phyloP scores from a whole-genome alignment of 2,888 invertebrate species.

The Drosophila cracens region DNA sequence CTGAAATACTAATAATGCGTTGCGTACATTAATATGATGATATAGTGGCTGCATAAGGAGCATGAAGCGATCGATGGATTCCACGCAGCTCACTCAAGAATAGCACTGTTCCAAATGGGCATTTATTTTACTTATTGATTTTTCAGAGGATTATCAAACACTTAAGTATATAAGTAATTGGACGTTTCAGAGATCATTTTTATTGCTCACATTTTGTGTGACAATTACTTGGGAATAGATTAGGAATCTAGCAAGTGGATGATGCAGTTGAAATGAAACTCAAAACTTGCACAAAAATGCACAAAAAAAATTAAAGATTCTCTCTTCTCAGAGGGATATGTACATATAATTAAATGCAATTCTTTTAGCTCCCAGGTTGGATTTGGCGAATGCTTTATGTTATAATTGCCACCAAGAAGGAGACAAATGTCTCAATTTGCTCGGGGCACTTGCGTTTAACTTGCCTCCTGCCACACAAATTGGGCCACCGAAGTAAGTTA shows the following conservation, averaged over 20 bases:
- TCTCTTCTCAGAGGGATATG: background rate
- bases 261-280: background rate
- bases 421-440: conserved; percentile 72
- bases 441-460: conserved; percentile 65
- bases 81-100: conserved; percentile 3
- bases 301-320: background rate
- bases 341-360: conserved; percentile 4
- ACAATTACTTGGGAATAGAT: conserved; percentile 30
- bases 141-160: conserved; percentile 20
- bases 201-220: conserved; percentile 23
- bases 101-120: conserved; percentile 15
- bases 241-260: background rate
- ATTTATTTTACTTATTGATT: conserved; percentile 27
- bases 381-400: conserved; percentile 3
- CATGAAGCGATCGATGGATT: background rate
- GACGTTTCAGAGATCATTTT: conserved; percentile 4
- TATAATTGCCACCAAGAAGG: conserved; percentile 43
- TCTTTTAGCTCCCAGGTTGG: background rate
- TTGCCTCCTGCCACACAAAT: conserved; percentile 31
- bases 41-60: background rate
- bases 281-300: no score
- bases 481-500: conserved; percentile 69
- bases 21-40: conserved; percentile 4
- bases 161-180: conserved; percentile 21
- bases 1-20: conserved; percentile 52